These are phyloP conservation scores for Ennomos fuscantarius DNA, from an alignment of 2,888 invertebrate species.

Conservation along the genomic window DNA sequence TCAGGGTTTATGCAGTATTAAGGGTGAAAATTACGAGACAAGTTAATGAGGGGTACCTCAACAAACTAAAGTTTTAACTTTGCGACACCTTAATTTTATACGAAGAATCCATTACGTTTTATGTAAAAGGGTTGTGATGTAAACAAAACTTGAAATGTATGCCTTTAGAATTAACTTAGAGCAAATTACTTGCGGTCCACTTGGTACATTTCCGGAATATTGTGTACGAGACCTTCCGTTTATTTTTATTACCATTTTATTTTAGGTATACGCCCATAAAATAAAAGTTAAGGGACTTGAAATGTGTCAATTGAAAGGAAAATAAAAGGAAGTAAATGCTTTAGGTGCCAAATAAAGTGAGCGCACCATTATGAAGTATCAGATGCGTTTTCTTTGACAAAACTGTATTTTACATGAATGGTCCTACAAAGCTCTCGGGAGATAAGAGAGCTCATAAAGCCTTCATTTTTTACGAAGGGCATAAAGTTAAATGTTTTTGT, in stretches of 20 bases:
- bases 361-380: constrained; percentile 19
- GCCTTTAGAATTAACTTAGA: constrained; percentile 27
- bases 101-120: constrained; percentile 21
- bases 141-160: constrained; percentile 18
- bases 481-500: constrained; percentile 28
- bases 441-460: constrained; percentile 28
- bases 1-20: constrained; percentile 32
- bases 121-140: constrained; percentile 16
- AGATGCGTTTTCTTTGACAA: constrained; percentile 24
- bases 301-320: constrained; percentile 26
- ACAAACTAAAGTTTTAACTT: constrained; percentile 23
- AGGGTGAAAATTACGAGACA: constrained; percentile 29
- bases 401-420: constrained; percentile 19
- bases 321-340: constrained; percentile 18
- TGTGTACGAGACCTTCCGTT: constrained; percentile 18
- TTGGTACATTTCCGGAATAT: constrained; percentile 31
- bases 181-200: constrained; percentile 31
- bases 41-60: constrained; percentile 21
- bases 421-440: constrained; percentile 17
- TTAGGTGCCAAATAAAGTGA: constrained; percentile 20
- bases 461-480: constrained; percentile 25
- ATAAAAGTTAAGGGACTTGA: constrained; percentile 27
- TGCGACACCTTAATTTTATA: constrained; percentile 22
- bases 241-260: constrained; percentile 32
- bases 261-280: constrained; percentile 27